A percentile compares a stretch with the other conserved stretches of the same genome.
These are phyloP conservation scores for Caenorhabditis uteleia DNA, from an alignment of 2,888 invertebrate genomes.

Conservation along the genomic window DNA sequence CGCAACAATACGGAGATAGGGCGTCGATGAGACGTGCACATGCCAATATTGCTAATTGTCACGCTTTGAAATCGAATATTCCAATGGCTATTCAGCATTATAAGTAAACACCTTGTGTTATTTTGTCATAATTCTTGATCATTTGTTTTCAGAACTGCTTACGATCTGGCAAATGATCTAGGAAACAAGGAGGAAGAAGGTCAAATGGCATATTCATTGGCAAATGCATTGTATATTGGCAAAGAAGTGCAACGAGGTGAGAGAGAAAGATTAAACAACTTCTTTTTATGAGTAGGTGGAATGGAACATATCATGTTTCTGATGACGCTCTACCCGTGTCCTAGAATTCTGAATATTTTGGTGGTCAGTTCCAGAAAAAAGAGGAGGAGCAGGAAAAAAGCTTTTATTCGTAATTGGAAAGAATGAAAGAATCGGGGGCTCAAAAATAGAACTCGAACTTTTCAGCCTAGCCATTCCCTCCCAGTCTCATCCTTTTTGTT, in stretches of 20 bases:
- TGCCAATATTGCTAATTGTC: constrained; percentile 42
- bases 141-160: constrained; percentile 22
- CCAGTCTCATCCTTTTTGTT: too few relatives aligned
- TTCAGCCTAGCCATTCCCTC: too few relatives aligned
- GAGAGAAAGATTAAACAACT: background rate
- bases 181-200: constrained; percentile 31
- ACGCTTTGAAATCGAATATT: constrained; percentile 36
- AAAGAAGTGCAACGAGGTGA: constrained; percentile 37
- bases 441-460: too few relatives aligned
- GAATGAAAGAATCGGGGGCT: too few relatives aligned
- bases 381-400: too few relatives aligned
- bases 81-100: constrained; percentile 39
- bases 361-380: too few relatives aligned
- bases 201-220: constrained; percentile 40
- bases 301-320: too few relatives aligned
- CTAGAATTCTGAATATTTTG: too few relatives aligned
- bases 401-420: too few relatives aligned
- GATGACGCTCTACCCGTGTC: too few relatives aligned
- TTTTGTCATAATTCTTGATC: constrained; percentile 1
- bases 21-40: constrained; percentile 37
- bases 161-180: constrained; percentile 29
- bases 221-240: constrained; percentile 36
- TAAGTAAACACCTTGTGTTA: constrained; percentile 25
- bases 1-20: constrained; percentile 41
- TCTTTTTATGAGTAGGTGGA: too few relatives aligned